Conservation (phyloP, 1,140 invertebrate species). For the Anthonomus grandis region DNA sequence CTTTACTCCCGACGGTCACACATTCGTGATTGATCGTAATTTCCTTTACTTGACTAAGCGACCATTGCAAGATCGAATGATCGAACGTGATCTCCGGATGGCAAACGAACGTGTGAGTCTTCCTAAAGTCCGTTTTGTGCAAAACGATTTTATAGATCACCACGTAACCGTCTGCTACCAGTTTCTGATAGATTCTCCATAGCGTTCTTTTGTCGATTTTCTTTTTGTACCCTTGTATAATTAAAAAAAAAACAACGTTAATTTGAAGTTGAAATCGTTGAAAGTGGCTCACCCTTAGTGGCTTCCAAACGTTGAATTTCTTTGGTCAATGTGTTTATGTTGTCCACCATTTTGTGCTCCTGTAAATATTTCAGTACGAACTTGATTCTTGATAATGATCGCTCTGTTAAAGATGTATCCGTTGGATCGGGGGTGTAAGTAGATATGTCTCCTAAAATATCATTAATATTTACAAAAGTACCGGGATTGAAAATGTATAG, state of each 20-base stretch:
- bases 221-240: slow-evolving; percentile 49
- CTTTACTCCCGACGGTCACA: neutral
- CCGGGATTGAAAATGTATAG: too few relatives aligned
- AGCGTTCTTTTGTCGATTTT: slow-evolving; percentile 64
- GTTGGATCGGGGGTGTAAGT: neutral
- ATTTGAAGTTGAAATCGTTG: too few relatives aligned
- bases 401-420: slow-evolving; percentile 19
- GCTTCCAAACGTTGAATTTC: too few relatives aligned
- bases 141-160: slow-evolving; percentile 59
- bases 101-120: slow-evolving; percentile 57
- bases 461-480: too few relatives aligned
- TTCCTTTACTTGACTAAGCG: slow-evolving; percentile 57
- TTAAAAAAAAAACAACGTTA: slow-evolving; percentile 40
- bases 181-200: slow-evolving; percentile 54
- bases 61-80: slow-evolving; percentile 56
- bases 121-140: slow-evolving; percentile 50
- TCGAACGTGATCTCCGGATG: slow-evolving; percentile 54
- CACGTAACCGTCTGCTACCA: slow-evolving; percentile 58
- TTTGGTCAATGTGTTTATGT: slow-evolving; percentile 56
- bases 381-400: slow-evolving; percentile 57
- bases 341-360: slow-evolving; percentile 56
- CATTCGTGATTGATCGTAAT: slow-evolving; percentile 47
- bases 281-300: slow-evolving; percentile 36
- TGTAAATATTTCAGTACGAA: slow-evolving; percentile 60
- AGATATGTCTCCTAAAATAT: slow-evolving; percentile 12